Evolutionary conservation across 2,797 vertebrate genomes (phyloP).

Genomic region (Saxicola maurus): DNA sequence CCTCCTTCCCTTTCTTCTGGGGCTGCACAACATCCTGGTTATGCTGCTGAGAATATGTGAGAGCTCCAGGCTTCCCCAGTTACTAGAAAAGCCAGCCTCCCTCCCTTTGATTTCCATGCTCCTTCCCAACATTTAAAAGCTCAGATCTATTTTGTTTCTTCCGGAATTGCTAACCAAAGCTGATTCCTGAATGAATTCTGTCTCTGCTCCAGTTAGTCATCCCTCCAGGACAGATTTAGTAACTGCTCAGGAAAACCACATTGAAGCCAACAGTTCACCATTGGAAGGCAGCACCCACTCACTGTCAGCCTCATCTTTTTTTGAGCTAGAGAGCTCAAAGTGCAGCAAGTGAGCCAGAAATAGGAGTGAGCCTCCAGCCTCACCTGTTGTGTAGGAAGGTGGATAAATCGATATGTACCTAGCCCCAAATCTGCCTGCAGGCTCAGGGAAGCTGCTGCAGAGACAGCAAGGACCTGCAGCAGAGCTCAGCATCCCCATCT

Average conservation of each 20-base stretch:
- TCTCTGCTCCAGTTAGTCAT: constrained; percentile 57
- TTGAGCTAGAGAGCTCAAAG: not conserved
- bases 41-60: fast-evolving
- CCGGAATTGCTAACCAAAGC: constrained; percentile 24
- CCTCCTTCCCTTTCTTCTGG: not conserved
- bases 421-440: not conserved
- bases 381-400: constrained; percentile 4
- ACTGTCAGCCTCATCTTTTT: constrained; percentile 6
- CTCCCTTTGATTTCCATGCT: not conserved
- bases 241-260: constrained; percentile 46
- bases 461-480: not conserved
- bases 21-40: not conserved
- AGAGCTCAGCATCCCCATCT: not conserved
- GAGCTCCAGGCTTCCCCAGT: constrained; percentile 2
- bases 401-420: not conserved
- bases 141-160: constrained; percentile 49
- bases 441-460: not conserved
- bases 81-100: not conserved
- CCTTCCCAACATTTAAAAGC: constrained; percentile 10
- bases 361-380: not conserved
- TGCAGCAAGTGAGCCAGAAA: not conserved
- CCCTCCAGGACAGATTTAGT: constrained; percentile 49
- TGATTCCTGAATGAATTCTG: constrained; percentile 52
- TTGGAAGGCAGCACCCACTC: constrained; percentile 52
- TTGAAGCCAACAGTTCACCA: constrained; percentile 33